Conservation (phyloP, 1,140 invertebrate species). For the Apis dorsata region DNA sequence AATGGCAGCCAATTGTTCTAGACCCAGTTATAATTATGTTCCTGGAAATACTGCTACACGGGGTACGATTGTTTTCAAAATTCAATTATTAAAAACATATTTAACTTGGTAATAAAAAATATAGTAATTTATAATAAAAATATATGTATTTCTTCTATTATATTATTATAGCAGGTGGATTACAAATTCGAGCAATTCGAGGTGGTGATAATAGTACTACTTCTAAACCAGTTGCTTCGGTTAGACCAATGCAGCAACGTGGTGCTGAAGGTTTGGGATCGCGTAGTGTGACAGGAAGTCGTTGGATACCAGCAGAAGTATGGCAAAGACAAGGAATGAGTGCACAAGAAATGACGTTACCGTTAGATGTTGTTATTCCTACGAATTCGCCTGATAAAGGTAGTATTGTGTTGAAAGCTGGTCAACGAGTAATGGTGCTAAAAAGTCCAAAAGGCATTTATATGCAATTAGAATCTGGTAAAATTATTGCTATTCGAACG, state of each 20-base stretch:
- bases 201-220: conserved; percentile 73
- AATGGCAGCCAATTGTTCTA: conserved; percentile 86
- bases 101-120: background rate
- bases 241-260: conserved; percentile 81
- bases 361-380: conserved; percentile 94
- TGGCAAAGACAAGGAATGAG: conserved; percentile 96
- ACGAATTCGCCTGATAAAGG: conserved; percentile 93
- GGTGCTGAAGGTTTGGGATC: conserved; percentile 76
- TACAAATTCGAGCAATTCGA: conserved; percentile 78
- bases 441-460: conserved; percentile 97
- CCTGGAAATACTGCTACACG: conserved; percentile 78
- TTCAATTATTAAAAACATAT: conserved; percentile 12
- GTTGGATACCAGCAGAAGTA: conserved; percentile 92
- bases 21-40: conserved; percentile 78
- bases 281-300: conserved; percentile 80
- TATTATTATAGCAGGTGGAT: conserved; percentile 70
- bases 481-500: conserved; percentile 96
- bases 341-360: conserved; percentile 95
- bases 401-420: conserved; percentile 93
- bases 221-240: conserved; percentile 80
- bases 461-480: conserved; percentile 96
- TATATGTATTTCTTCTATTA: conserved; percentile 13
- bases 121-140: background rate
- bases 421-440: conserved; percentile 95
- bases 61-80: conserved; percentile 65